Conservation (phyloP, 2,113 vertebrate species). For the Indri indri region DNA sequence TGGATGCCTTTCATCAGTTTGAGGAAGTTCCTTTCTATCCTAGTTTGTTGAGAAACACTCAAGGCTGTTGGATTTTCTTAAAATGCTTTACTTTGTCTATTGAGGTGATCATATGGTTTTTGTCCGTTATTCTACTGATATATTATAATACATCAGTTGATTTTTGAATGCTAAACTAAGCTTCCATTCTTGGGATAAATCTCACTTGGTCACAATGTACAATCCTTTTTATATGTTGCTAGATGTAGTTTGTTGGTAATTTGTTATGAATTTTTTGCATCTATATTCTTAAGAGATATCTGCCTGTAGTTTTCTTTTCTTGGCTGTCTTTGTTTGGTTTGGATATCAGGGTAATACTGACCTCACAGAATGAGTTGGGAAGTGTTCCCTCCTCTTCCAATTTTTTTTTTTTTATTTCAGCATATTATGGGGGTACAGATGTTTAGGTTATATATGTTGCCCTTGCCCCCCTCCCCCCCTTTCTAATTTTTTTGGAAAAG, state of each 20-base stretch:
- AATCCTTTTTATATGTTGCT: not conserved
- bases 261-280: not conserved
- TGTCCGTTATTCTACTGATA: not conserved
- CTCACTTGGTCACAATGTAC: not conserved
- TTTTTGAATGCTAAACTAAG: not conserved
- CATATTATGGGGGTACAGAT: no score
- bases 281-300: not conserved
- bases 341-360: not conserved
- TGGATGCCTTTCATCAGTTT: not conserved
- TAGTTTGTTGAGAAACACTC: not conserved
- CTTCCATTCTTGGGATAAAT: not conserved
- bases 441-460: no score
- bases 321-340: not conserved
- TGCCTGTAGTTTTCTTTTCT: not conserved
- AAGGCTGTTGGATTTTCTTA: not conserved
- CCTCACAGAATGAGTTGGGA: not conserved
- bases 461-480: no score
- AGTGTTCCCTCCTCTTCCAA: not conserved
- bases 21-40: not conserved
- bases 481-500: not conserved
- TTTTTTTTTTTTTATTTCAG: not conserved
- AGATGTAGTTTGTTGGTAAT: not conserved
- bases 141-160: not conserved
- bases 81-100: not conserved
- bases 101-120: not conserved